Evolutionary conservation across 1,140 invertebrate species (phyloP), one percentile per base, ranked within the genome.

Genomic region (Dreissena polymorpha): DNA sequence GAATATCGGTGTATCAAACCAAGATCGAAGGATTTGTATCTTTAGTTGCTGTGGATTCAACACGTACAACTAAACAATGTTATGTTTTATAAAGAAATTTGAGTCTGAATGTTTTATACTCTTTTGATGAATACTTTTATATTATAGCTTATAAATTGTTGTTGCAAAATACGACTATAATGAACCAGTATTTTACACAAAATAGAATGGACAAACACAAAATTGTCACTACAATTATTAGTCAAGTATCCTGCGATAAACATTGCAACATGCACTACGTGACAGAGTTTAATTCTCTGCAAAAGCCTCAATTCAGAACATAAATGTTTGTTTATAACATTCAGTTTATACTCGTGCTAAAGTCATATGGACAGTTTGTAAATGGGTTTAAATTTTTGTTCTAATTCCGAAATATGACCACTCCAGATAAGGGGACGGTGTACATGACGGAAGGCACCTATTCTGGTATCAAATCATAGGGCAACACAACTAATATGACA

Each of bases 51-150:
- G 39, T 39, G 39, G 39, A 39, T 39, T 5, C 2, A 39, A 39
- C 39, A 8, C 39, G n/a, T n/a, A n/a, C n/a, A n/a, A n/a, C n/a
- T 67, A 67, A 29, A 67, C 39, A 67, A 67, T 29, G 13, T 67
- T 7, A 67, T 18, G 3, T 67, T 23, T n/a, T n/a, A 63, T n/a
- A 10, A 7, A 63, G 2, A 63, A 2, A n/a, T n/a, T 63, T n/a
- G 18, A 3, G 10, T 18, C 6, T 23, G 18, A 23, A n/a, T 23
- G 18, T 63, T 5, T 63, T 3, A 63, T n/a, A 63, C 23, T n/a
- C 18, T 63, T n/a, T 23, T 5, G 18, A n/a, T 18, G 10, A 67
- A 10, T 23, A 14, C 29, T 8, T 63, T 63, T 63, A 63, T 6
- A 23, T 3, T 1, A 27, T 29, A 67, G 64, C 21, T 27, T 67